Percentiles rank a stretch among this genome's conserved stretches.
These are phyloP conservation scores for Cylindroiulus punctatus DNA, from an alignment of 2,888 invertebrate genomes.

Conservation along the genomic window DNA sequence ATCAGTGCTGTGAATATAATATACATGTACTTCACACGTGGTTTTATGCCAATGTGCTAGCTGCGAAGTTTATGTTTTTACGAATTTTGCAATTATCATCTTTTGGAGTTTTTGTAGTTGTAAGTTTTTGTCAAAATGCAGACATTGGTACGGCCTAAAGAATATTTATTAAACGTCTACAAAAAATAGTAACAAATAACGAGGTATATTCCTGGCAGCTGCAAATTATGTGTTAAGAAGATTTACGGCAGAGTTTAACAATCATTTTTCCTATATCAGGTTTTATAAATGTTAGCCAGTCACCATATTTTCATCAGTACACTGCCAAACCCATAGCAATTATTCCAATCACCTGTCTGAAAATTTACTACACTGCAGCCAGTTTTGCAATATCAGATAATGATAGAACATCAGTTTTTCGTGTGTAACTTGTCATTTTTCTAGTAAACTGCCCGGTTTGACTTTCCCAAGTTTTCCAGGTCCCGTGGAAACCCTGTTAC, in stretches of 20 bases:
- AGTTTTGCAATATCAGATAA: neutral
- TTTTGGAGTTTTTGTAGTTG: too few relatives aligned
- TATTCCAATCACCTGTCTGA: neutral
- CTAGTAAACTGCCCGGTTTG: too few relatives aligned
- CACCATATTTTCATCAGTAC: neutral
- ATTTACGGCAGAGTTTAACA: neutral
- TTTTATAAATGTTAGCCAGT: neutral
- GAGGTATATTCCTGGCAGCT: neutral
- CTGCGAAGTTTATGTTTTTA: too few relatives aligned
- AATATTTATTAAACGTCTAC: neutral
- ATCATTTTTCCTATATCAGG: neutral
- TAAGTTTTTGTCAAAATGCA: too few relatives aligned
- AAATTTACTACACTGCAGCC: neutral
- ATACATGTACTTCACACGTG: too few relatives aligned
- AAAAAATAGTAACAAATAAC: conserved; percentile 2
- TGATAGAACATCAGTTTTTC: neutral
- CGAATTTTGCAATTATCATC: too few relatives aligned
- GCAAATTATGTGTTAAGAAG: conserved; percentile 1
- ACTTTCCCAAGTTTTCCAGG: too few relatives aligned
- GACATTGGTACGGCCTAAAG: neutral
- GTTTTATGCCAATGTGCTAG: too few relatives aligned
- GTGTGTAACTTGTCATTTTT: neutral
- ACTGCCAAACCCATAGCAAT: neutral
- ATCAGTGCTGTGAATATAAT: too few relatives aligned
- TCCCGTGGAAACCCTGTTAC: too few relatives aligned